phyloP scores from a whole-genome alignment of 2,797 vertebrate genomes.

The Pseudochirops corinnae region DNA sequence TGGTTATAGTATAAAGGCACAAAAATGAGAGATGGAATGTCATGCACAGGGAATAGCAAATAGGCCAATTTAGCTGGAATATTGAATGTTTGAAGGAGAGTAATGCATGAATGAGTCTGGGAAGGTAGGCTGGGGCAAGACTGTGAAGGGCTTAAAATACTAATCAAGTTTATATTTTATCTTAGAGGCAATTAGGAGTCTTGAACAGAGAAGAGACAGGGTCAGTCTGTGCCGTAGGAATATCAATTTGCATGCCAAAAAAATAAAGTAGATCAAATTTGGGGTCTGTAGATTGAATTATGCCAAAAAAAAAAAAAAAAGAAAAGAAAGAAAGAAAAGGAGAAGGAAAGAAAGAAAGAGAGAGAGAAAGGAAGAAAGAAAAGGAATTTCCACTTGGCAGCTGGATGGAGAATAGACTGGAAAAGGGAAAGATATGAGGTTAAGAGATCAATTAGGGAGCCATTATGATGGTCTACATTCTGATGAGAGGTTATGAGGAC shows the following conservation, averaged over 20 bases:
- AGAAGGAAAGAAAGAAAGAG: too few species aligned
- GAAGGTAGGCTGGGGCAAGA: background rate
- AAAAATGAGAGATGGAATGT: slow-evolving; percentile 1
- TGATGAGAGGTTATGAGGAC: background rate
- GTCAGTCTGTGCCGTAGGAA: background rate
- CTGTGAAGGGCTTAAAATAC: background rate
- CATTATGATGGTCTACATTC: background rate
- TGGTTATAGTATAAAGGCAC: background rate
- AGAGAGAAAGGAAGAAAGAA: background rate
- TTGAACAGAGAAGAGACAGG: background rate
- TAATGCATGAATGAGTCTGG: background rate
- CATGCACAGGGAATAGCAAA: background rate
- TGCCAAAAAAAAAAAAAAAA: background rate
- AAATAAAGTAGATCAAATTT: background rate
- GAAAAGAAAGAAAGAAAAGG: background rate
- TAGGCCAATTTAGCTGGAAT: background rate
- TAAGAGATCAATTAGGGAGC: background rate
- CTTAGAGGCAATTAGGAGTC: background rate
- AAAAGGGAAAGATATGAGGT: background rate
- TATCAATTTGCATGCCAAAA: background rate
- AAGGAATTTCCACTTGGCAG: background rate
- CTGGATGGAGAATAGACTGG: background rate
- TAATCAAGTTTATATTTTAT: background rate
- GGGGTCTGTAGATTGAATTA: background rate
- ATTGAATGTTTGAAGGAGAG: background rate